Conservation (phyloP, 2,888 invertebrate species). For the Nipponacmea schrenckii region DNA sequence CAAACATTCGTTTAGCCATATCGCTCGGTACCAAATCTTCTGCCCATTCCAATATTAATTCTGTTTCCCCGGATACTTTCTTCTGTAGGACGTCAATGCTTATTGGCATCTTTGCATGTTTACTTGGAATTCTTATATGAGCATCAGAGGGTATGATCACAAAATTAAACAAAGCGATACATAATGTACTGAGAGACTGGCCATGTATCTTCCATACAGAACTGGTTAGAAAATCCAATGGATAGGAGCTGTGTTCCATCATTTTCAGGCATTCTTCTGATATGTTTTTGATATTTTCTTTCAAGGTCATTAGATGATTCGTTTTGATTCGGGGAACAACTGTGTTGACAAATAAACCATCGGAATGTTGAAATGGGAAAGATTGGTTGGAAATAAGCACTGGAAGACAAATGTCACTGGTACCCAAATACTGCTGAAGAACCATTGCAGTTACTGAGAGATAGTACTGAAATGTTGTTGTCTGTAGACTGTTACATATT, state of each 20-base stretch:
- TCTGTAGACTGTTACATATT: not conserved
- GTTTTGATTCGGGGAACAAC: not conserved
- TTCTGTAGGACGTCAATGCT: not conserved
- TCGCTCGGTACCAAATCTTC: not conserved
- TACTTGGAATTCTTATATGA: not conserved
- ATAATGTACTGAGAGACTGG: not conserved
- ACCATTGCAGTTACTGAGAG: not conserved
- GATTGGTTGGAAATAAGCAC: not conserved
- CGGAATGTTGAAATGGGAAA: not conserved
- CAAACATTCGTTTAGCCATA: not conserved
- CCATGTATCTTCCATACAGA: not conserved
- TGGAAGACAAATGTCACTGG: not conserved
- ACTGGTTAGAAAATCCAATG: not conserved
- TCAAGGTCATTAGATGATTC: not conserved
- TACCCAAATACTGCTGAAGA: not conserved
- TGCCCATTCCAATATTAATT: not conserved
- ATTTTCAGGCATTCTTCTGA: not conserved
- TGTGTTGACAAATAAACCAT: not conserved
- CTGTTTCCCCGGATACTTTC: not conserved
- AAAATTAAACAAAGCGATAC: not conserved
- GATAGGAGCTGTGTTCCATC: not conserved
- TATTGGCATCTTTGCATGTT: conserved; percentile 4
- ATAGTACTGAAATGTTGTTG: not conserved
- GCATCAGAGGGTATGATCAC: not conserved
- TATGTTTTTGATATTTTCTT: not conserved